These are phyloP conservation scores for Cephonodes hylas DNA, from an alignment of 2,888 invertebrate species.

Conservation along the genomic window DNA sequence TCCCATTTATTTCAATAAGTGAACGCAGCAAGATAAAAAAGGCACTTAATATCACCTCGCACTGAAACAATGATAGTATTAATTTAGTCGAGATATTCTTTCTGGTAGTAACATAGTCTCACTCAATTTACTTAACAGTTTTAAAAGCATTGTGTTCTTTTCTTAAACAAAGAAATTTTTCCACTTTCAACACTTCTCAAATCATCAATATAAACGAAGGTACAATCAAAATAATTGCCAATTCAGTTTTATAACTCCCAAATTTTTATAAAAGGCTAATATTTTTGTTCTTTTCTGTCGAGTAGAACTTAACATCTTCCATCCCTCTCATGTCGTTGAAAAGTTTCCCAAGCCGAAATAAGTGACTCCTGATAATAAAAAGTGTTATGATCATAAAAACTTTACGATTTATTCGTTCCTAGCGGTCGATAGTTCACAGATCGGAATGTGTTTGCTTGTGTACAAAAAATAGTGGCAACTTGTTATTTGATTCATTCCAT, in stretches of 20 bases:
- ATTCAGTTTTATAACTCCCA: background rate
- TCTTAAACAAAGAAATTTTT: too few species aligned
- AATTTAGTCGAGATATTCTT: too few species aligned
- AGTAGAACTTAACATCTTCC: background rate
- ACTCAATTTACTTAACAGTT: too few species aligned
- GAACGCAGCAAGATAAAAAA: too few species aligned
- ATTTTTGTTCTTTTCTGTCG: background rate
- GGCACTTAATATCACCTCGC: too few species aligned
- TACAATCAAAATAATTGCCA: background rate
- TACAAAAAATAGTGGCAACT: conserved; percentile 12
- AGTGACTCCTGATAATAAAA: conserved; percentile 54
- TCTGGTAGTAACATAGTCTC: too few species aligned
- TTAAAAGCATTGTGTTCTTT: too few species aligned
- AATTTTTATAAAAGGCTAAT: background rate
- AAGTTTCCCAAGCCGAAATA: conserved; percentile 18
- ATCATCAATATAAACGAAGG: background rate
- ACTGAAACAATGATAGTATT: too few species aligned
- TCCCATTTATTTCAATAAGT: too few species aligned
- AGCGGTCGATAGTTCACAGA: conserved; percentile 30
- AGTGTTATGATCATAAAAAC: conserved; percentile 65
- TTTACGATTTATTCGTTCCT: conserved; percentile 70
- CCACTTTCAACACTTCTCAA: background rate
- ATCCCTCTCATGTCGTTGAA: conserved; percentile 6
- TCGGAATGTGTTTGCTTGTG: conserved; percentile 34
- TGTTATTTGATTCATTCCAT: background rate